These are phyloP conservation scores for Agrochola litura DNA, from an alignment of 2,888 invertebrate species.

Conservation along the genomic window DNA sequence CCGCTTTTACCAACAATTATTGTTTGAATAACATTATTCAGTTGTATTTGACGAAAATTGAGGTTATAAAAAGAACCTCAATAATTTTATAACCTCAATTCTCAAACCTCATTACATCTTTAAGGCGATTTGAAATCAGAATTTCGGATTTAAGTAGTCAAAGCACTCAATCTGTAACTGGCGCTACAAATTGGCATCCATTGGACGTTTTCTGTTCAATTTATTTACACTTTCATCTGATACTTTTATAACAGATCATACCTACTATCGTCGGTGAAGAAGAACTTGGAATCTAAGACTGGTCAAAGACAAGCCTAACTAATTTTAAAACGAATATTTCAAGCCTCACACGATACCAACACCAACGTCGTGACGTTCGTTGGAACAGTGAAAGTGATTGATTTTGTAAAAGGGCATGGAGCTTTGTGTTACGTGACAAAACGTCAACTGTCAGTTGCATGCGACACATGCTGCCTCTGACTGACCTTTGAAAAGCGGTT, in stretches of 20 bases:
- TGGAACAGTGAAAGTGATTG: neutral
- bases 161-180: neutral
- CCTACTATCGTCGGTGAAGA: neutral
- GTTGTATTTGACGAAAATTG: neutral
- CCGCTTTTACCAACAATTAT: neutral
- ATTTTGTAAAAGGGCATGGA: constrained; percentile 1
- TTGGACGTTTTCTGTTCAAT: neutral
- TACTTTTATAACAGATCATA: neutral
- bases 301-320: neutral
- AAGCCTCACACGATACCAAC: neutral
- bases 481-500: constrained; percentile 9
- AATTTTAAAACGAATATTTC: neutral
- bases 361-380: neutral
- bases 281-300: neutral
- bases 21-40: neutral
- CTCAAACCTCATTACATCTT: too few relatives aligned
- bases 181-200: neutral
- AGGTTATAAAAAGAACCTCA: neutral
- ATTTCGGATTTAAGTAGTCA: neutral
- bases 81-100: too few relatives aligned
- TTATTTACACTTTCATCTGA: neutral
- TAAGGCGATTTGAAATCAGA: neutral
- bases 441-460: constrained; percentile 12
- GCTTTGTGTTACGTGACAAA: constrained; percentile 1
- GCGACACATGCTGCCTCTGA: neutral